phyloP scores from a whole-genome alignment of 2,113 vertebrate genomes.

The Spilogale gracilis region DNA sequence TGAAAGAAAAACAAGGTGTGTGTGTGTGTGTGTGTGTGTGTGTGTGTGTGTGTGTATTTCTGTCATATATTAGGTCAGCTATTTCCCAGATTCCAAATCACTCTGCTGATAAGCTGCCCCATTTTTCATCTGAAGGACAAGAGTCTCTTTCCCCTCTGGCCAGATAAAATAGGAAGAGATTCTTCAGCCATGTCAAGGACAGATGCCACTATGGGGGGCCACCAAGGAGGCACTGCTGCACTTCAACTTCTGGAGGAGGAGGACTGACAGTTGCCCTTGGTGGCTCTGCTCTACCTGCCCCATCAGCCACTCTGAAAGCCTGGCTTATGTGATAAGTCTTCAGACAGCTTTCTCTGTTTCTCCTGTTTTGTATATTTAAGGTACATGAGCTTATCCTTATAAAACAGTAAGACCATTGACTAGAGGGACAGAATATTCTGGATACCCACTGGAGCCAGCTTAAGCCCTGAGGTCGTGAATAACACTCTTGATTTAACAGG shows the following conservation, averaged over 20 bases:
- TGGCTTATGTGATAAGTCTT: conserved; percentile 17
- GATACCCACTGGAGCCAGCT: conserved; percentile 11
- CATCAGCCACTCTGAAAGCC: conserved; percentile 32
- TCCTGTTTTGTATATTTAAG: conserved; percentile 9
- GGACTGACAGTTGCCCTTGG: neutral
- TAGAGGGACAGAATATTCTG: conserved; percentile 54
- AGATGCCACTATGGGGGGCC: too few species aligned
- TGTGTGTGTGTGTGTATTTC: neutral
- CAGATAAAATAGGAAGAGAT: neutral
- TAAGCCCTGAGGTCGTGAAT: neutral
- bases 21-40: neutral
- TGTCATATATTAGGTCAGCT: neutral
- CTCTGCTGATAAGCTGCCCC: neutral
- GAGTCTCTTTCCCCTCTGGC: neutral
- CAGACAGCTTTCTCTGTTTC: neutral
- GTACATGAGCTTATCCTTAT: conserved; percentile 53
- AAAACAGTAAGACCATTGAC: neutral
- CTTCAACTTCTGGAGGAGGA: neutral
- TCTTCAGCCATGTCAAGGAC: neutral
- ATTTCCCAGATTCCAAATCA: neutral
- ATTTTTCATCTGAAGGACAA: neutral
- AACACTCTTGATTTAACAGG: neutral
- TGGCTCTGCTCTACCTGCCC: neutral
- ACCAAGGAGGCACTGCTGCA: neutral
- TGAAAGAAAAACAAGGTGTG: neutral